phyloP scores from a whole-genome alignment of 2,113 vertebrate genomes.

The human (Homo sapiens) region GRCh38 chr7:92984001-92984500 shows the following conservation, averaged over 20 bases:
- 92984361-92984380: neutral
- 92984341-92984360: neutral
- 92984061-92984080: neutral
- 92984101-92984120: neutral
- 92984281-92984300: neutral
- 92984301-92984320: neutral
- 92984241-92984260: neutral
- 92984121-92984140: neutral
- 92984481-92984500: neutral
- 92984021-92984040: neutral
- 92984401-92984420: neutral
- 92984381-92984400: neutral
- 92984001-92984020: neutral
- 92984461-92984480: neutral
- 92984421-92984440: neutral
- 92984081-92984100: neutral
- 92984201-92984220: neutral
- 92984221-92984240: neutral
- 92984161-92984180: neutral
- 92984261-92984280: neutral
- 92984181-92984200: neutral
- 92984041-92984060: neutral
- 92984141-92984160: neutral
- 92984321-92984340: neutral
- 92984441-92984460: neutral